Percentiles rank a stretch among this genome's conserved stretches.
Evolutionary conservation across 2,113 vertebrate genomes (phyloP).

Genomic region (Psilopsiagon aurifrons): DNA sequence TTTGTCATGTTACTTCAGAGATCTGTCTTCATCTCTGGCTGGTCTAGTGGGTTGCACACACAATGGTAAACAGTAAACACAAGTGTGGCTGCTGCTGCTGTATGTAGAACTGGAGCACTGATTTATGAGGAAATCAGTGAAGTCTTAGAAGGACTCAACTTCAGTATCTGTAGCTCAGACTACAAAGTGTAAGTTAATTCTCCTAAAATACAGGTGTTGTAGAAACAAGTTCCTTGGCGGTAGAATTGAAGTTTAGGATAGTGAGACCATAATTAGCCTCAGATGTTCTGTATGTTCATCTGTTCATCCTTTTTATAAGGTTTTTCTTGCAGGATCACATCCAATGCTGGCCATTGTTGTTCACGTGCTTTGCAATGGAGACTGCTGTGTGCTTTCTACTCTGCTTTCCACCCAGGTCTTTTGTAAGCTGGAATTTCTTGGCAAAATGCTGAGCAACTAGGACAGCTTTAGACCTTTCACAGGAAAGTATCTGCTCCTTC

Average conservation of each 20-base stretch:
- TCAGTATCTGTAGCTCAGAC: not conserved
- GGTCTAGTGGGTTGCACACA: rapidly evolving
- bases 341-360: not conserved
- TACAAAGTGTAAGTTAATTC: not conserved
- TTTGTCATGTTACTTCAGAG: not conserved
- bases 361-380: not conserved
- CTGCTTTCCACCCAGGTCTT: not conserved
- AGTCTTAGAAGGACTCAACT: not conserved
- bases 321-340: not conserved
- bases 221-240: not conserved
- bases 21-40: not conserved
- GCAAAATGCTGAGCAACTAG: not conserved
- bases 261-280: not conserved
- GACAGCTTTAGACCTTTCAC: not conserved
- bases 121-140: not conserved
- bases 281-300: not conserved
- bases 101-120: not conserved
- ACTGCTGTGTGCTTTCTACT: not conserved
- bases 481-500: not conserved
- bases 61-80: not conserved
- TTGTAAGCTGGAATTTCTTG: not conserved
- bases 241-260: not conserved
- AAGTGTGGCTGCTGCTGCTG: not conserved
- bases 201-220: not conserved
- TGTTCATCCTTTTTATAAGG: not conserved